These are phyloP conservation scores for Nemopilema nomurai DNA, from an alignment of 30 jellyfish, hydroid and myxozoan genomes.

Conservation along the genomic window DNA sequence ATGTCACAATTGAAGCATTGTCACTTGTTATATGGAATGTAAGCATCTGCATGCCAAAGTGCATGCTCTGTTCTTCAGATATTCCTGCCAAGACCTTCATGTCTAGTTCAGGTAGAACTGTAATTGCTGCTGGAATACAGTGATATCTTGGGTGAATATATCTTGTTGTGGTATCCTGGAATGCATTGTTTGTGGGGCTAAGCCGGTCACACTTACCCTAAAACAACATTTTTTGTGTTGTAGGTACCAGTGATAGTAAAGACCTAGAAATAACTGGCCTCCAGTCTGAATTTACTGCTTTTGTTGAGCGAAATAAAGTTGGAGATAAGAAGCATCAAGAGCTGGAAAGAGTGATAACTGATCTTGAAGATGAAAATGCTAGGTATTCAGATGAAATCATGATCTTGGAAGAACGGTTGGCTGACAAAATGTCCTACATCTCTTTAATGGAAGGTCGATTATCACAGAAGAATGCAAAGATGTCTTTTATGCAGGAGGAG, in stretches of 20 bases:
- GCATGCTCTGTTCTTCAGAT: too few species aligned
- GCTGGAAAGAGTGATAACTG: constrained; percentile 73
- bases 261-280: constrained; percentile 38
- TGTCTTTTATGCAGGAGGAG: constrained; percentile 69
- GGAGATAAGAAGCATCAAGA: constrained; percentile 82
- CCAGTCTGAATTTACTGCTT: constrained; percentile 84
- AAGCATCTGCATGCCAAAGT: too few species aligned
- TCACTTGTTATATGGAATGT: too few species aligned
- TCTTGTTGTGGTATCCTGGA: too few species aligned
- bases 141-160: too few species aligned
- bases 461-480: constrained; percentile 62
- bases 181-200: too few species aligned
- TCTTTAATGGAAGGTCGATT: constrained; percentile 77
- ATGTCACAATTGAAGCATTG: too few species aligned
- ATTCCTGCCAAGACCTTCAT: too few species aligned
- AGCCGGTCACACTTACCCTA: too few species aligned
- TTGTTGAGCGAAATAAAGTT: constrained; percentile 68
- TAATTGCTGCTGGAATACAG: too few species aligned
- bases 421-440: constrained; percentile 67
- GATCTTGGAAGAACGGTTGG: constrained; percentile 79
- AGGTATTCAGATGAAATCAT: constrained; percentile 71
- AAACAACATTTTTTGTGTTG: not conserved
- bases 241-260: not conserved
- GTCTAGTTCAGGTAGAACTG: too few species aligned
- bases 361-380: constrained; percentile 77